Evolutionary conservation across 1,140 invertebrate genomes (phyloP), one percentile per base, ranked within the genome.

Genomic region (Drosophila nigromelanica): DNA sequence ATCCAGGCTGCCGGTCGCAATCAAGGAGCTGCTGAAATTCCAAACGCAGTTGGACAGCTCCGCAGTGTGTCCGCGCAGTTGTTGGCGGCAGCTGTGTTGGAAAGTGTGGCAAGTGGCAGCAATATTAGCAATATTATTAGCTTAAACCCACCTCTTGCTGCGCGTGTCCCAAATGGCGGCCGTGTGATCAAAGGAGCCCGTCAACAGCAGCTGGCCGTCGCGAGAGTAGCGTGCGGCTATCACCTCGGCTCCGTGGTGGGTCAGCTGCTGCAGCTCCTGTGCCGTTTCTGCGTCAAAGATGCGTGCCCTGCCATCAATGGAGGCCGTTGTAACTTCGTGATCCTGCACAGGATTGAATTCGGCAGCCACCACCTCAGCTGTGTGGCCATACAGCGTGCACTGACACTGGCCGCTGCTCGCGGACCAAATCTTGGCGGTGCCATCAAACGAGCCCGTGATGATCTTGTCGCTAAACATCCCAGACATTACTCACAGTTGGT

Each of bases 371-470:
- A 97, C 94, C 92, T 97, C 96, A 0, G 94, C 95, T 1, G 93
- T 92, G 80, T 97, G 96, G 1, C 96, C 96, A 92, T 94, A 94
- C 66, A 96, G 93, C 0, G 94, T 96, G 58, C 94, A 92, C 24
- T 95, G 92, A 80, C 95, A 96, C 55, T 95, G 94, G 0, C 95
- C 96, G 1, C 93, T 94, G 58, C 92, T 92, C 8, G 76, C 48
- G 2, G 82, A 76, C 96, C 96, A 97, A 51, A 97, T 91, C 73
- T 94, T 95, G 24, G 94, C 95, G 0, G 96, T 96, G 90, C 95
- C 96, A 91, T 97, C 96, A 91, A 97, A 97, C 0, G 96, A 96
- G 35, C 95, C 95, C 0, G 96, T 97, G 27, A 96, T 92, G 14
- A 96, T 94, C 91, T 95, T 94, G 80, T 96, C 95, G 50, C 96